Conservation (phyloP, 2,797 vertebrate species). For the Halcyon leucocephala region DNA sequence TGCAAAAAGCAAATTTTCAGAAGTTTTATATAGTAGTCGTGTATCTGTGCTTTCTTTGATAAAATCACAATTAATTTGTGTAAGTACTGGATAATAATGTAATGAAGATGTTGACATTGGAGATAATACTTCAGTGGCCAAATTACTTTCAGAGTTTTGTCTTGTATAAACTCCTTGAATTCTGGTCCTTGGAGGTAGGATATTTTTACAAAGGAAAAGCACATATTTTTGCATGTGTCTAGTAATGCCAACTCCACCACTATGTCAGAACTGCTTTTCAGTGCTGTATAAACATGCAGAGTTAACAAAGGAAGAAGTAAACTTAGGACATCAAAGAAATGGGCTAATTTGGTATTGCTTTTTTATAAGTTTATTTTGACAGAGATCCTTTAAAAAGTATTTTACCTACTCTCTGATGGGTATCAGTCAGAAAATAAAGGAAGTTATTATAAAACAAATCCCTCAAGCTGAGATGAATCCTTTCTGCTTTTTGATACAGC, state of each 20-base stretch:
- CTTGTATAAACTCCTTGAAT: not conserved
- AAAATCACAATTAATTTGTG: not conserved
- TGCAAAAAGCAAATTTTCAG: not conserved
- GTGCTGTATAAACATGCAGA: not conserved
- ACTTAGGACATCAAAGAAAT: not conserved
- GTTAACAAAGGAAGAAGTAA: not conserved
- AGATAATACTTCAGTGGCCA: not conserved
- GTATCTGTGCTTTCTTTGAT: not conserved
- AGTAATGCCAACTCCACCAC: not conserved
- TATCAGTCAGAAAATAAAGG: not conserved
- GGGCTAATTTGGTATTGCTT: not conserved
- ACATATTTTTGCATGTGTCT: not conserved
- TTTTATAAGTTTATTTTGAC: constrained; percentile 15
- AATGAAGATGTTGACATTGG: not conserved
- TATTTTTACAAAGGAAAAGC: not conserved
- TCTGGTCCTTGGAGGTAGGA: not conserved
- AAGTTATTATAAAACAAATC: not conserved
- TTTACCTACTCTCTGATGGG: not conserved
- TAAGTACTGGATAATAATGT: not conserved
- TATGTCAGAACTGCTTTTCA: not conserved
- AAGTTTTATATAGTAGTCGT: not conserved
- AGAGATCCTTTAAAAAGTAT: not conserved
- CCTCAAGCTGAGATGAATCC: not conserved
- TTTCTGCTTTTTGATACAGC: not conserved
- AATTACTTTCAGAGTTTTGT: not conserved